Evolutionary conservation across 2,797 vertebrate species (phyloP), one percentile per base, ranked within the genome.

Genomic region (Tiaroga cobitis): DNA sequence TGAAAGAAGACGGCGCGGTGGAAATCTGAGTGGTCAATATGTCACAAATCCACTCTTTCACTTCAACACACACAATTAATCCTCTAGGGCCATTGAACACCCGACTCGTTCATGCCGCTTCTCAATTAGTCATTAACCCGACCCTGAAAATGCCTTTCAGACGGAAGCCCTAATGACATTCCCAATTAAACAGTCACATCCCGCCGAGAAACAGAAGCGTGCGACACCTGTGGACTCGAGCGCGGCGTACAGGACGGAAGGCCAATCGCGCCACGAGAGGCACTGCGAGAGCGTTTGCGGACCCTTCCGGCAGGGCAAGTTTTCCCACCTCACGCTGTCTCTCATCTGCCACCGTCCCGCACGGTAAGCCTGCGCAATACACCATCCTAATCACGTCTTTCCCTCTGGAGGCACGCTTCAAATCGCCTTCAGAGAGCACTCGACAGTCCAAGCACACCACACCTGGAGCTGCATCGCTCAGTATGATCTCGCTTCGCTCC

Each of bases 361-460:
- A 81, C 21, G 76, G 72, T 46, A 74, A 85, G 81, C 80, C 68
- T 54, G 69, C 32, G 65, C 85, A 75, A 84, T 81, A 79, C 39
- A 75, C 84, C 86, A 89, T 81, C 86, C 89, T 90, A 87, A 92
- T 91, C 87, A 89, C 84, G 85, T 88, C 89, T 87, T 86, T 83
- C 65, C 26, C 89, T 85, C 87, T 32, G 21, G 87, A 84, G 90
- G 82, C 79, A 83, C 80, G 65, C 72, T 85, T 87, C 49, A 88
- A 90, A 89, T 74, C 89, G 75, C 85, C 83, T 82, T 87, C 81
- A 77, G 86, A 82, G 87, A 86, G 82, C 81, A 82, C 80, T 91
- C 88, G 43, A 83, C 80, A 90, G 89, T 89, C 85, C 4, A 39
- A 76, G 80, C 88, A 88, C 90, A 89, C 79, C 87, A 78, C 59